Conservation (phyloP, 2,888 invertebrate species). For the Parnassius apollo region DNA sequence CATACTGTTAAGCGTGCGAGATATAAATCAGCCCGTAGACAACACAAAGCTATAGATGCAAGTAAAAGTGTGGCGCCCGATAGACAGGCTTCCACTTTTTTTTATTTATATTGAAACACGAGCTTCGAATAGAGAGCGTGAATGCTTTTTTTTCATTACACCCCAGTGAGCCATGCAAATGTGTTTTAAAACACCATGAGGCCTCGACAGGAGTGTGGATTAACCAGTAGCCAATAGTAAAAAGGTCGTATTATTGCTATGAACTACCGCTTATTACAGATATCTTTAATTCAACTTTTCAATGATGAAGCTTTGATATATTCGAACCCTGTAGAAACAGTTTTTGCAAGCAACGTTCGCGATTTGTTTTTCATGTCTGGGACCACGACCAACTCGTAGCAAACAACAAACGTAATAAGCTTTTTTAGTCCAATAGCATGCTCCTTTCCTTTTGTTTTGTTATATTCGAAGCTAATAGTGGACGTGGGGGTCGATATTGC, state of each 20-base stretch:
- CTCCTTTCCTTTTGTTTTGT: conserved; percentile 42
- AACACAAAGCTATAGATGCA: conserved; percentile 54
- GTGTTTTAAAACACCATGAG: conserved; percentile 61
- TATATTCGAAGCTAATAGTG: conserved; percentile 39
- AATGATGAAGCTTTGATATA: conserved; percentile 48
- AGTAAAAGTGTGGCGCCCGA: conserved; percentile 72
- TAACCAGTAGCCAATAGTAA: conserved; percentile 57
- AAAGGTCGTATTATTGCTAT: conserved; percentile 39
- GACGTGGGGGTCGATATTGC: conserved; percentile 57
- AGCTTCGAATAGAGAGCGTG: conserved; percentile 55
- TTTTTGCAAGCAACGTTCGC: conserved; percentile 41
- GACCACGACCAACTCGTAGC: conserved; percentile 57
- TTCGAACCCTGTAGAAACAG: conserved; percentile 34
- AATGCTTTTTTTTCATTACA: conserved; percentile 43
- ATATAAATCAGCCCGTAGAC: conserved; percentile 60
- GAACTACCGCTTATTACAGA: conserved; percentile 49
- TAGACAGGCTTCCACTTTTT: conserved; percentile 57
- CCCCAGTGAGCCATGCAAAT: conserved; percentile 62
- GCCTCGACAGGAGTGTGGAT: conserved; percentile 50
- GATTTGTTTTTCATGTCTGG: conserved; percentile 57
- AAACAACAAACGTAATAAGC: conserved; percentile 53
- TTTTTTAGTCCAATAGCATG: conserved; percentile 45
- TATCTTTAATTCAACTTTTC: conserved; percentile 47
- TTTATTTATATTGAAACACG: conserved; percentile 54
- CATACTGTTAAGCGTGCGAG: conserved; percentile 47